Percentiles rank a stretch among this genome's conserved stretches.
These are phyloP conservation scores for Caenorhabditis sp. DNA, from an alignment of 2,888 invertebrate species.

Conservation along the genomic window DNA sequence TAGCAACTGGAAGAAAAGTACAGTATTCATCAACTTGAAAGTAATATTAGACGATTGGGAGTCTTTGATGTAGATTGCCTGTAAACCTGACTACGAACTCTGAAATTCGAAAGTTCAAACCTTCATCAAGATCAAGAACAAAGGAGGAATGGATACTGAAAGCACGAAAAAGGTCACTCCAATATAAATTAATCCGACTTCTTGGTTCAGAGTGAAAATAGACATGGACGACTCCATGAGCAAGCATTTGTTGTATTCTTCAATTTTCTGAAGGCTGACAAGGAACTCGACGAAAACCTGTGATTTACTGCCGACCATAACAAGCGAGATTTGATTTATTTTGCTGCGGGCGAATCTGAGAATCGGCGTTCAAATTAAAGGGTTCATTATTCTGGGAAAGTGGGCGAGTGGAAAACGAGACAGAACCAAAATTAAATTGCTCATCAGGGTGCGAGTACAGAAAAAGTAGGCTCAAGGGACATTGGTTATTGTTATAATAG, in stretches of 20 bases:
- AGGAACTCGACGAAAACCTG: not conserved
- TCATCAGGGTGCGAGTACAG: too few relatives aligned
- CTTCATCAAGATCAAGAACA: constrained; percentile 1
- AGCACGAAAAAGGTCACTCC: not conserved
- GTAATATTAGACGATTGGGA: constrained; percentile 18
- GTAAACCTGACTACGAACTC: too few relatives aligned
- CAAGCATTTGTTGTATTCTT: too few relatives aligned
- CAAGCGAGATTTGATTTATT: not conserved
- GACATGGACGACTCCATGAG: not conserved
- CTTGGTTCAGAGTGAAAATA: not conserved
- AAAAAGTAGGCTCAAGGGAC: not conserved
- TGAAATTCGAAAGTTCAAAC: too few relatives aligned
- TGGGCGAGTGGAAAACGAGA: too few relatives aligned
- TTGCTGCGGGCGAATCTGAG: constrained; percentile 4
- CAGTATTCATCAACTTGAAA: constrained; percentile 36
- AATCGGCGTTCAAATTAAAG: not conserved
- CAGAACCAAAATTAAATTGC: too few relatives aligned
- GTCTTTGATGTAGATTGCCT: constrained; percentile 22
- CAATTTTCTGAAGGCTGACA: not conserved
- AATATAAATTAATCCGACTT: not conserved
- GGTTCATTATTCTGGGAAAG: too few relatives aligned
- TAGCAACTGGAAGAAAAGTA: not conserved
- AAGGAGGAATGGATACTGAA: not conserved
- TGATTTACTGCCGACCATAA: not conserved
- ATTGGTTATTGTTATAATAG: constrained; percentile 3